phyloP scores from a whole-genome alignment of 2,888 invertebrate genomes.

The Oxytorus armatus region DNA sequence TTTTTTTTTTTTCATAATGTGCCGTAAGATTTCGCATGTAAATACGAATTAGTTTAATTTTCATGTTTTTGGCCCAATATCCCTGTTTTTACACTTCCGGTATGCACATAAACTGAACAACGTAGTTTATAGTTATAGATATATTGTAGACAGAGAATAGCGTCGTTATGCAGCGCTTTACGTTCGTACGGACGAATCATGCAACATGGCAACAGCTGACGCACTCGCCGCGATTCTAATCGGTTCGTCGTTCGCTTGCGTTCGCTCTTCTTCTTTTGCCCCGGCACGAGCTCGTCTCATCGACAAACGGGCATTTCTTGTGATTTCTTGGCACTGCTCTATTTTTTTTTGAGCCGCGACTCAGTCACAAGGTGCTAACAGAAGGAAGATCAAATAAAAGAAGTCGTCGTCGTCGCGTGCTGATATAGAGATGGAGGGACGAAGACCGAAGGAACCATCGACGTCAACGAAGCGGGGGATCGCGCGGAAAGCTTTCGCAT shows the following conservation, averaged over 20 bases:
- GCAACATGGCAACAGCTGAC: conserved; percentile 29
- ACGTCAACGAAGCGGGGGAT: conserved; percentile 46
- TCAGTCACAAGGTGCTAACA: conserved; percentile 50
- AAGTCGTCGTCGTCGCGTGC: conserved; percentile 26
- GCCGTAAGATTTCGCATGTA: background rate
- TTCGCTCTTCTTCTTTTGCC: conserved; percentile 2
- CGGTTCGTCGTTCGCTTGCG: conserved; percentile 14
- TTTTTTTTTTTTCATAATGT: conserved; percentile 4
- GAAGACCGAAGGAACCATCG: conserved; percentile 13
- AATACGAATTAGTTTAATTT: background rate
- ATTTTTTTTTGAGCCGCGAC: conserved; percentile 49
- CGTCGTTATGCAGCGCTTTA: conserved; percentile 12
- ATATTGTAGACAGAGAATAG: background rate
- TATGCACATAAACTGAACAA: background rate
- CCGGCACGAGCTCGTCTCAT: conserved; percentile 23
- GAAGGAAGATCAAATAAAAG: conserved; percentile 13
- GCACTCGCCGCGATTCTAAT: conserved; percentile 32
- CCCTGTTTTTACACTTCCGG: conserved; percentile 12
- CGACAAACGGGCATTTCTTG: conserved; percentile 55
- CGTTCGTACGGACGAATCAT: conserved; percentile 4
- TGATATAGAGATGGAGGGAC: conserved; percentile 52
- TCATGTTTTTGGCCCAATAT: conserved; percentile 17
- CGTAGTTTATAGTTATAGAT: conserved; percentile 1
- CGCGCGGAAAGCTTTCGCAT: conserved; percentile 27
- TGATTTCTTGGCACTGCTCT: conserved; percentile 60